A percentile compares a stretch with the other conserved stretches of the same genome.
phyloP scores from a whole-genome alignment of 2,888 invertebrate genomes.

The Acleris sparsana region DNA sequence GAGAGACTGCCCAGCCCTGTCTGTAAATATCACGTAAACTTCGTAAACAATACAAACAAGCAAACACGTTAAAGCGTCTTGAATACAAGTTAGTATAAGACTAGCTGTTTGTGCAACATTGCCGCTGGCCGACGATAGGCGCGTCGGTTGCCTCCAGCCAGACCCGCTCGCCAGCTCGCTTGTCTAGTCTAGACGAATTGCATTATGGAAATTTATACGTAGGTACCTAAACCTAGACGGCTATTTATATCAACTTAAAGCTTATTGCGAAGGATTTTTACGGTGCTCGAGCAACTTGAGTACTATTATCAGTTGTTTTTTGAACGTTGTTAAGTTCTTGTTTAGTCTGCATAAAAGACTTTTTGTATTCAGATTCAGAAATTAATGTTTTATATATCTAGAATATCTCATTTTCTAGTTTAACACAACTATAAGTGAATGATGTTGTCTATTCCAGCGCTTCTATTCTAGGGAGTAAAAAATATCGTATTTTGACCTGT shows the following conservation, averaged over 20 bases:
- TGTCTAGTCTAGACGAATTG: constrained; percentile 80
- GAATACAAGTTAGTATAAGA: not conserved
- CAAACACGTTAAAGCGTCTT: no score
- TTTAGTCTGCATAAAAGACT: constrained; percentile 1
- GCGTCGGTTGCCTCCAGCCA: constrained; percentile 60
- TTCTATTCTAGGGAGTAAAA: no score
- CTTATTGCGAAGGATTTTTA: constrained; percentile 42
- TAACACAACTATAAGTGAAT: no score
- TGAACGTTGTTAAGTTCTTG: constrained; percentile 6
- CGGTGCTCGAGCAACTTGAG: constrained; percentile 18
- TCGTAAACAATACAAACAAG: no score
- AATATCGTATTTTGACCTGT: no score
- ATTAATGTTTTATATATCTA: no score
- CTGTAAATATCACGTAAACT: no score
- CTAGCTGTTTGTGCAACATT: constrained; percentile 21
- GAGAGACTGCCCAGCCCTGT: no score
- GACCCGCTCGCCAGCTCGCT: constrained; percentile 54
- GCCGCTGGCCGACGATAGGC: constrained; percentile 16
- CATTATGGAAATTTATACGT: constrained; percentile 73
- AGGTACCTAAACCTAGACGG: constrained; percentile 55
- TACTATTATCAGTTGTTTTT: constrained; percentile 24
- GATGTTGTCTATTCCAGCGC: no score
- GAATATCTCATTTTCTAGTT: no score
- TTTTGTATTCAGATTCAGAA: no score
- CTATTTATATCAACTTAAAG: constrained; percentile 59